Evolutionary conservation across 1,140 invertebrate genomes (phyloP).

Genomic region (Heliothis subflexa): DNA sequence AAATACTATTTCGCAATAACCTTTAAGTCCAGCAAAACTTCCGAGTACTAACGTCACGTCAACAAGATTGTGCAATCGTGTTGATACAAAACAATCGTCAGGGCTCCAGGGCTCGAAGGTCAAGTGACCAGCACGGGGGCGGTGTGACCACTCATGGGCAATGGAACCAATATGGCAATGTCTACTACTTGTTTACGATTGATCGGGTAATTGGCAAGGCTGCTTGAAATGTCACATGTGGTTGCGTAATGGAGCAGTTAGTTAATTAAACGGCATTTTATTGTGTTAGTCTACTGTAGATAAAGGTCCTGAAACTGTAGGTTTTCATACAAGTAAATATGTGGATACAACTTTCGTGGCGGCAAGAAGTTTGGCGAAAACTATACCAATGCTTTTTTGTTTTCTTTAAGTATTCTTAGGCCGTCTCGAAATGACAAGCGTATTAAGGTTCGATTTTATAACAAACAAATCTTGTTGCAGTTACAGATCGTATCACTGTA

Average conservation of each 20-base stretch:
- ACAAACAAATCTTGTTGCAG: too few species aligned
- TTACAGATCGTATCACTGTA: too few species aligned
- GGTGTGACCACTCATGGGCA: not conserved
- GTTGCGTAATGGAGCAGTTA: not conserved
- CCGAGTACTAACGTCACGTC: not conserved
- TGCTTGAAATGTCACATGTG: not conserved
- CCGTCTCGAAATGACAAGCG: too few species aligned
- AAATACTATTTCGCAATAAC: not conserved
- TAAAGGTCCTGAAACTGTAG: not conserved
- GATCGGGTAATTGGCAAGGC: conserved; percentile 17
- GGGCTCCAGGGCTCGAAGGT: conserved; percentile 7
- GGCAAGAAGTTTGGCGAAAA: too few species aligned
- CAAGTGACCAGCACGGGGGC: conserved; percentile 7
- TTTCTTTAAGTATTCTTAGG: too few species aligned
- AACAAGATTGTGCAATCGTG: not conserved
- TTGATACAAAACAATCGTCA: not conserved
- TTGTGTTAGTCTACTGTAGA: not conserved
- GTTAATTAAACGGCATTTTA: conserved; percentile 1
- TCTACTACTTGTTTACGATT: conserved; percentile 27
- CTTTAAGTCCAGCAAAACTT: not conserved
- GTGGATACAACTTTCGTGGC: too few species aligned
- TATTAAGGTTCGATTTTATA: too few species aligned
- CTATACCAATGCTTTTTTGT: too few species aligned
- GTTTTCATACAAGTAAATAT: too few species aligned
- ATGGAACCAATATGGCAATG: not conserved